Conservation (phyloP, 2,113 vertebrate genomes). For the Odobenus rosmarus region DNA sequence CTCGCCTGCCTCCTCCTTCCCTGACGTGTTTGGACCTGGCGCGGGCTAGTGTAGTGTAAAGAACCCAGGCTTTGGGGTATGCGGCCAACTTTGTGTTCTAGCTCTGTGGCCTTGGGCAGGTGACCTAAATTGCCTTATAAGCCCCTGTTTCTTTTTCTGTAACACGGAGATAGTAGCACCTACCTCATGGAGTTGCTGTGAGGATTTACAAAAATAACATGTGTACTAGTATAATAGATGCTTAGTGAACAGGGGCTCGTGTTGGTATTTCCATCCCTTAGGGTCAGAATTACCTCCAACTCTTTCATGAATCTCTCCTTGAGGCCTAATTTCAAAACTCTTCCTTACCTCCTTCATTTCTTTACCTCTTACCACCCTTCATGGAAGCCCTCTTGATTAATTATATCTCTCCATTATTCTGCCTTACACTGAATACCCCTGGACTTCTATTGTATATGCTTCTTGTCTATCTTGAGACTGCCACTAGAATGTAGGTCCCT, state of each 20-base stretch:
- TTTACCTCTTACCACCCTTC: background rate
- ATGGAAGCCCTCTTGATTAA: background rate
- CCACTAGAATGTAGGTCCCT: background rate
- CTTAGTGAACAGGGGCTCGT: background rate
- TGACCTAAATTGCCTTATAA: background rate
- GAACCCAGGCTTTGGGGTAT: background rate
- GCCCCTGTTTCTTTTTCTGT: background rate
- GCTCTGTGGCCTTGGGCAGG: background rate
- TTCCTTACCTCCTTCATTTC: background rate
- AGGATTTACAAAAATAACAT: background rate
- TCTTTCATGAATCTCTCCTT: background rate
- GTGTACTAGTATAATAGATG: background rate
- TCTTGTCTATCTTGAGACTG: background rate
- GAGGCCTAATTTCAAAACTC: background rate
- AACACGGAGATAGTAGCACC: background rate
- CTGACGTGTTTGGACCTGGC: background rate
- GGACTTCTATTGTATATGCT: background rate
- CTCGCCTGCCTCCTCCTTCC: background rate
- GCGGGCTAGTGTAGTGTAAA: background rate
- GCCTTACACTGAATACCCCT: background rate
- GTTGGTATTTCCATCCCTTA: background rate
- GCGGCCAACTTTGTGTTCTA: background rate
- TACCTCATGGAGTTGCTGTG: background rate
- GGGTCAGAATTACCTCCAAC: background rate
- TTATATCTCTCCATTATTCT: background rate